Percentiles rank a stretch among this genome's conserved stretches.
Conservation (phyloP, 2,797 vertebrate species). For the Premnoplex brunnescens region DNA sequence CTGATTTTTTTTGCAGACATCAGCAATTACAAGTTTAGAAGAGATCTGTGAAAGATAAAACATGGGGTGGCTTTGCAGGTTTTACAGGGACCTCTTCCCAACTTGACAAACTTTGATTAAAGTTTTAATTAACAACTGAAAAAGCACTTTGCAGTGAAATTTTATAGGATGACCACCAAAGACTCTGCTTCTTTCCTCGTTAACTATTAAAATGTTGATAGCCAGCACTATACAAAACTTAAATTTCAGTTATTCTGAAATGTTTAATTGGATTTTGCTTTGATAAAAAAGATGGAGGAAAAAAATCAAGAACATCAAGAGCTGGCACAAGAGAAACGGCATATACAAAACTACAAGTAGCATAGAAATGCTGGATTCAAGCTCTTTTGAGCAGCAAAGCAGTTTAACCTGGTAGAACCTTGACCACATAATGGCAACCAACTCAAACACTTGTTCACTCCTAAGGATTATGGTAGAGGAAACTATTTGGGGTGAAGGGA, state of each 20-base stretch:
- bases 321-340: not conserved
- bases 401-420: not conserved
- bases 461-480: not conserved
- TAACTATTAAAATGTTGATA: not conserved
- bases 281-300: not conserved
- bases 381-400: not conserved
- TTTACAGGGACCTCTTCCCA: not conserved
- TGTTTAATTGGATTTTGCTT: not conserved
- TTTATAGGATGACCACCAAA: not conserved
- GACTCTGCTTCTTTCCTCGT: not conserved
- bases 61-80: not conserved
- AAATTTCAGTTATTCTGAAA: conserved; percentile 4
- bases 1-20: not conserved
- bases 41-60: not conserved
- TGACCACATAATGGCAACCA: not conserved
- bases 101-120: not conserved
- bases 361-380: not conserved
- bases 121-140: not conserved
- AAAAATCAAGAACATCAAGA: not conserved
- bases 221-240: not conserved
- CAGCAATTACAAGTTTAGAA: not conserved
- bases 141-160: not conserved
- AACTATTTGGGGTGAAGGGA: not conserved
- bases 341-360: not conserved
- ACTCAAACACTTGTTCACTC: not conserved